Conservation (phyloP, 2,797 vertebrate species). For the Limosa lapponica region DNA sequence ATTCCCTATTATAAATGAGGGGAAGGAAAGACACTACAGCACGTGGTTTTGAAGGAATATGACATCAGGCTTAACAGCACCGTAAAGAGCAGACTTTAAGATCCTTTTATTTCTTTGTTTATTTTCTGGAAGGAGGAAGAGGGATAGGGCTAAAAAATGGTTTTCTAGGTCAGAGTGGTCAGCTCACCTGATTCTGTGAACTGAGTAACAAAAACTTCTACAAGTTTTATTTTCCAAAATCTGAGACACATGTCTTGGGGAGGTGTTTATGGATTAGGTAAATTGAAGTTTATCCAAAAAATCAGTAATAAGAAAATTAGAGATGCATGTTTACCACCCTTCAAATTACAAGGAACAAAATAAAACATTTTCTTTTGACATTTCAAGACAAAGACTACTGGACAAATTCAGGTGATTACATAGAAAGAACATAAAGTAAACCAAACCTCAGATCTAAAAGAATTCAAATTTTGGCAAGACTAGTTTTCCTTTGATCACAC, state of each 20-base stretch:
- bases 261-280: neutral
- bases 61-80: neutral
- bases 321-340: neutral
- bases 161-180: neutral
- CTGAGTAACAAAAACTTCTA: neutral
- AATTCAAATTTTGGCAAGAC: neutral
- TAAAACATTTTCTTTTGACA: neutral
- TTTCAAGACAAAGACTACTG: neutral
- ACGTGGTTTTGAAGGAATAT: neutral
- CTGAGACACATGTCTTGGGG: accelerated
- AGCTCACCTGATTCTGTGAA: neutral
- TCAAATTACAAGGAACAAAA: neutral
- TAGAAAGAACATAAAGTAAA: neutral
- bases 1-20: neutral
- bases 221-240: neutral
- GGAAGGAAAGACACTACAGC: neutral
- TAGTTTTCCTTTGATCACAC: neutral
- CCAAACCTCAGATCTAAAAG: neutral
- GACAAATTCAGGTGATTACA: neutral
- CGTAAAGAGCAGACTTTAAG: neutral
- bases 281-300: neutral
- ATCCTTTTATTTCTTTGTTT: neutral
- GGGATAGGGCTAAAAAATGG: neutral
- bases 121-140: neutral
- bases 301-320: neutral